Conservation (phyloP, 2,888 invertebrate genomes). For the Odiellus spinosus region DNA sequence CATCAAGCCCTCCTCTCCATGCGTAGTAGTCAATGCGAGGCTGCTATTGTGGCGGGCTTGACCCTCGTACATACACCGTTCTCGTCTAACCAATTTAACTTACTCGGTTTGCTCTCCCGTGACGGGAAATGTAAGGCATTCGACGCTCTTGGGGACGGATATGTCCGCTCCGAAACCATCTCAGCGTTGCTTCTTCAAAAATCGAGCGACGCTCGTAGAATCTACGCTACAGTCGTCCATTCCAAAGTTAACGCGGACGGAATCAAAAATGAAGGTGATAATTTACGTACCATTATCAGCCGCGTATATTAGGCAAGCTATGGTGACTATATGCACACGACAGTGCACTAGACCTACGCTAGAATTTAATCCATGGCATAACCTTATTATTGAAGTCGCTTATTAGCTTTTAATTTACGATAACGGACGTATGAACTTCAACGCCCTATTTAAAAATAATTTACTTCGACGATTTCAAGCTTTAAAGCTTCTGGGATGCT, state of each 20-base stretch:
- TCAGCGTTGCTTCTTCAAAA: slow-evolving; percentile 55
- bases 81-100: slow-evolving; percentile 35
- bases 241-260: slow-evolving; percentile 88
- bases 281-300: too few species aligned
- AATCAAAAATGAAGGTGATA: slow-evolving; percentile 41
- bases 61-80: slow-evolving; percentile 34
- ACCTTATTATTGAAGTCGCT: too few species aligned
- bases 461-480: too few species aligned
- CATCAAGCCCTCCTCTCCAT: slow-evolving; percentile 24
- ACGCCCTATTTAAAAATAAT: too few species aligned
- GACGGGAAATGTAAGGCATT: slow-evolving; percentile 33
- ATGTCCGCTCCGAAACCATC: slow-evolving; percentile 65
- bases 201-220: slow-evolving; percentile 50
- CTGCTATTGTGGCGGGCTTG: slow-evolving; percentile 38
- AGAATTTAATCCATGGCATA: too few species aligned
- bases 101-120: slow-evolving; percentile 36
- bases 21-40: slow-evolving; percentile 45
- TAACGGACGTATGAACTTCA: too few species aligned
- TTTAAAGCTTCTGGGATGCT: too few species aligned
- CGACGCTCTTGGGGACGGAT: slow-evolving; percentile 46
- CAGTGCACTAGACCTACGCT: too few species aligned
- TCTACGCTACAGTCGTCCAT: slow-evolving; percentile 73
- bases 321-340: too few species aligned
- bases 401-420: too few species aligned
- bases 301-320: too few species aligned